These are phyloP conservation scores for Pan paniscus DNA, from an alignment of 2,113 vertebrate genomes.

Conservation along the genomic window DNA sequence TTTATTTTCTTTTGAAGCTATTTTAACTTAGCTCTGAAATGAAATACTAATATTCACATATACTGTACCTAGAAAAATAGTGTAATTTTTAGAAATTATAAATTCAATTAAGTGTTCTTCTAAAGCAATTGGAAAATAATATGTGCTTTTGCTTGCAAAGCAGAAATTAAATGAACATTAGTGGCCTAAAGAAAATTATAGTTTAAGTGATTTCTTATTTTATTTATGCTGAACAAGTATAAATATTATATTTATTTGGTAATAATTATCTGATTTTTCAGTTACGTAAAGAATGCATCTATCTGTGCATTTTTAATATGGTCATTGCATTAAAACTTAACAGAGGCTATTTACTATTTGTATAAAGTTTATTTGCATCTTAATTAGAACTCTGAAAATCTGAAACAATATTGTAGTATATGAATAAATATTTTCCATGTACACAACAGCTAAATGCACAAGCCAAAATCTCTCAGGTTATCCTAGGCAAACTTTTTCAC, in stretches of 20 bases:
- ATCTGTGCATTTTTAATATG: slow-evolving; percentile 64
- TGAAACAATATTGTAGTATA: slow-evolving; percentile 1
- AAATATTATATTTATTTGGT: slow-evolving; percentile 64
- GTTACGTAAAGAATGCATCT: neutral
- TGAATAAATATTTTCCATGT: slow-evolving; percentile 40
- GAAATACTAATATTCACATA: slow-evolving; percentile 18
- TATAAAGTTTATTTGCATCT: slow-evolving; percentile 63
- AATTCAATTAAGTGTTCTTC: slow-evolving; percentile 39
- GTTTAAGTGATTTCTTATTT: neutral
- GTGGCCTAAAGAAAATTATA: slow-evolving; percentile 47
- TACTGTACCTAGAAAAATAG: neutral
- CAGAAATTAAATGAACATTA: slow-evolving; percentile 56
- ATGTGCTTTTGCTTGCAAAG: slow-evolving; percentile 55
- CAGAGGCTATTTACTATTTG: slow-evolving; percentile 51
- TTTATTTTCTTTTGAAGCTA: slow-evolving; percentile 20
- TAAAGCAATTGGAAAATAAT: slow-evolving; percentile 40
- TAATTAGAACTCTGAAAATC: slow-evolving; percentile 58
- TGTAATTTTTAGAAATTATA: slow-evolving; percentile 54
- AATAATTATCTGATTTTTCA: slow-evolving; percentile 60
- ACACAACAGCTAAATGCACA: neutral
- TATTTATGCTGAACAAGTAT: slow-evolving; percentile 53
- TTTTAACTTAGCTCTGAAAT: neutral
- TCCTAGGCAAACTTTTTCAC: neutral
- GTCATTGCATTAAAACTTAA: slow-evolving; percentile 63
- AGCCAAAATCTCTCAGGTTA: neutral